Evolutionary conservation across 2,888 invertebrate species (phyloP), one percentile per base, ranked within the genome.

Genomic region (Lasioglossum vierecki): DNA sequence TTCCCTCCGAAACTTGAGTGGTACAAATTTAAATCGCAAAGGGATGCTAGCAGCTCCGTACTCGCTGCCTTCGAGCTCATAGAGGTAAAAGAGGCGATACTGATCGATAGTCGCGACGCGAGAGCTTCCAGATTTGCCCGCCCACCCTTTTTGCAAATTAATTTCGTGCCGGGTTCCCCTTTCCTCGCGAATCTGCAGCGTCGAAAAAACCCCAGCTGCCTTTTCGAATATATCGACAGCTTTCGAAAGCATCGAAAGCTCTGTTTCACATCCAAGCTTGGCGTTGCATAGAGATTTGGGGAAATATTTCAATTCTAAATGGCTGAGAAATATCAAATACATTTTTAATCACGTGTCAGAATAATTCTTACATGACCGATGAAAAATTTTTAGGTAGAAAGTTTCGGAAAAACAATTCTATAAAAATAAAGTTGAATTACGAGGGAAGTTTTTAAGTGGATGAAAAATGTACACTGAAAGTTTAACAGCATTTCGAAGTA

Each of bases 61-160:
- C 93, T 96, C 63, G 95, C 95, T 5, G 95, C 95, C 39, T 95
- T 95, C 87, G 96, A 96, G 92, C 94, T 96, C 49, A 92, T 96
- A 80, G 95, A 96, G 93, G 95, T 95, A 82, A 91, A 86, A 78
- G 73, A 66, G 68, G 85, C 53, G 83, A 89, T 80, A 85, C 92
- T 30, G 76, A 91, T 41, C 82, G 88, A 78, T 86, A 79, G 78
- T 57, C 63, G 18, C 46, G 60, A 8, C 26, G 41, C 49, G 39
- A n/a, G 4, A 26, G 9, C n/a, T 26, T 18, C 18, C 22, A n/a
- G 60, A 53, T 72, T 46, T 53, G 53, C 44, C 26, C 30, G 70
- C 15, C 44, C 44, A 15, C 2, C 49, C 41, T 66, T 53, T 22
- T 57, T 66, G 30, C 11, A 46, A 30, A 66, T 84, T 84, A n/a